Evolutionary conservation across 2,113 vertebrate species (phyloP).

Genomic region (Colius striatus): DNA sequence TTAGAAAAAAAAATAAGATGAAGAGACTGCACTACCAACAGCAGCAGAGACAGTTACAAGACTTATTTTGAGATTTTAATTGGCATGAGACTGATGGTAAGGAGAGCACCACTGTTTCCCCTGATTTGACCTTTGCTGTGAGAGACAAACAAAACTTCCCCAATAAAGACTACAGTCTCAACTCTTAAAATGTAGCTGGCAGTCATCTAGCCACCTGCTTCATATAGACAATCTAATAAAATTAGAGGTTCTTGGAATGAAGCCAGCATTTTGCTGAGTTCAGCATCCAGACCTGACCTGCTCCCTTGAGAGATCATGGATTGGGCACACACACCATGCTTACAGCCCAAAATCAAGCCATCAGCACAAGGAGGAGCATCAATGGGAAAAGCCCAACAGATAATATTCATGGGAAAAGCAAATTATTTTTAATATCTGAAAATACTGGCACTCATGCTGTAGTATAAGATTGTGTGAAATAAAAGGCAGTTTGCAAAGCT

Average conservation of each 20-base stretch:
- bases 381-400: background rate
- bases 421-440: background rate
- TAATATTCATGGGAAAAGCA: background rate
- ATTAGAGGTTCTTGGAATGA: background rate
- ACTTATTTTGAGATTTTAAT: background rate
- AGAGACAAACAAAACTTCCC: background rate
- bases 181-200: background rate
- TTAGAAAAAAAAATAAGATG: conserved; percentile 7
- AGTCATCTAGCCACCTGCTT: background rate
- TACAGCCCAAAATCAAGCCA: background rate
- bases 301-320: accelerated
- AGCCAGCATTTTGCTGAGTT: background rate
- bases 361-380: background rate
- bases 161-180: background rate
- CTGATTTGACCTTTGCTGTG: background rate
- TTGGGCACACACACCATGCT: accelerated
- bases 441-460: background rate
- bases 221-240: background rate
- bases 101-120: background rate
- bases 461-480: background rate
- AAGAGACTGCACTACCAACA: background rate
- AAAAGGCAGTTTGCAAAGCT: background rate
- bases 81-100: background rate
- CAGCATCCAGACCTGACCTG: background rate
- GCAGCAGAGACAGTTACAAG: background rate